Conservation (phyloP, 2,888 invertebrate genomes). For the Mechanitis mazaeus region DNA sequence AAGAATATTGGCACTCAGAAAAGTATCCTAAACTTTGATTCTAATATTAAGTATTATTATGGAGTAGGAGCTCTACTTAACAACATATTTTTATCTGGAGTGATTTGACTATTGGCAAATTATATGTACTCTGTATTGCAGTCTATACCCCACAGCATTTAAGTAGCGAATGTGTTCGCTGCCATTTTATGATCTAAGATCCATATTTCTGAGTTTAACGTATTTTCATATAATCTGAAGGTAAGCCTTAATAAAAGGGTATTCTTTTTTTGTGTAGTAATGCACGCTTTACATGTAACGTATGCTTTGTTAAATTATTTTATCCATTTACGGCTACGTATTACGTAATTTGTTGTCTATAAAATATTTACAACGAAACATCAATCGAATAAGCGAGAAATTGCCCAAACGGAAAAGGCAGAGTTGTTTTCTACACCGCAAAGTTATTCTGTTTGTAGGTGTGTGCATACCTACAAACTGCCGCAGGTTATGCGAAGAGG, state of each 20-base stretch:
- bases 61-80: neutral
- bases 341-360: conserved; percentile 73
- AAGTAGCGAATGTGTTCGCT: conserved; percentile 61
- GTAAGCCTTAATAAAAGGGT: conserved; percentile 58
- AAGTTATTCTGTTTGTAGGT: conserved; percentile 84
- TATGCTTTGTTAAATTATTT: conserved; percentile 45
- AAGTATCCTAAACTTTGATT: too few species aligned
- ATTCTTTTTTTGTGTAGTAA: conserved; percentile 41
- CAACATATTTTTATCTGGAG: conserved; percentile 6
- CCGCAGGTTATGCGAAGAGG: conserved; percentile 74
- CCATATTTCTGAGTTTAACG: conserved; percentile 43
- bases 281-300: conserved; percentile 43
- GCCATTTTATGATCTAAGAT: conserved; percentile 62
- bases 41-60: too few species aligned
- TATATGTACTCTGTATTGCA: neutral
- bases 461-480: conserved; percentile 77
- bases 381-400: conserved; percentile 51
- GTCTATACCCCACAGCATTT: conserved; percentile 46
- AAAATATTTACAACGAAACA: conserved; percentile 56
- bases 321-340: conserved; percentile 48
- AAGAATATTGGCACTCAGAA: too few species aligned
- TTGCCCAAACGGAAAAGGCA: conserved; percentile 52
- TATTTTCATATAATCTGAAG: conserved; percentile 46
- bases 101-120: conserved; percentile 14
- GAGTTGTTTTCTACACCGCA: conserved; percentile 78